A percentile compares a stretch with the other conserved stretches of the same genome.
Evolutionary conservation across 23 tunicate genomes (phyloP).

Genomic region (Phallusia fumigata): DNA sequence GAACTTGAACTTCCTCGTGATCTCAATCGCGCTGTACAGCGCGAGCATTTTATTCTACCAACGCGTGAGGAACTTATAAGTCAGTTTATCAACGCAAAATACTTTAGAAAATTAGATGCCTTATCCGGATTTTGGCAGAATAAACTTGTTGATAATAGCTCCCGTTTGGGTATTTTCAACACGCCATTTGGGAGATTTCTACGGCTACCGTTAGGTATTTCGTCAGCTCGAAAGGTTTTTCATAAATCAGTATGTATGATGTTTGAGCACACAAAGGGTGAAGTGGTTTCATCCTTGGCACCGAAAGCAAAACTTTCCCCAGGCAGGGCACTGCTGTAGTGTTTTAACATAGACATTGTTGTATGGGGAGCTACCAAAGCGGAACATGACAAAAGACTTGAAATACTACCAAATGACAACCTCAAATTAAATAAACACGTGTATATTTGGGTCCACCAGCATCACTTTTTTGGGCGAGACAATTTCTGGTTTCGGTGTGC

Average conservation of each 20-base stretch:
- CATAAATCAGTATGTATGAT: neutral
- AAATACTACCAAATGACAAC: neutral
- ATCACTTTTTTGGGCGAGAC: too few species aligned
- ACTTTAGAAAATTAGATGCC: neutral
- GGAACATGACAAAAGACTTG: neutral
- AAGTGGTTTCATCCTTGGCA: too few species aligned
- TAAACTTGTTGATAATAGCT: neutral
- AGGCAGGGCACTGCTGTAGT: too few species aligned
- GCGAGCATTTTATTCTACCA: slow-evolving; percentile 16
- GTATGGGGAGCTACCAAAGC: neutral
- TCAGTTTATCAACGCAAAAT: slow-evolving; percentile 5
- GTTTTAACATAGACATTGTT: too few species aligned
- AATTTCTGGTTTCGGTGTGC: too few species aligned
- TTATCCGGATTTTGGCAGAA: neutral
- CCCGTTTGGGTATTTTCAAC: neutral
- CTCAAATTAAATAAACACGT: slow-evolving; percentile 1
- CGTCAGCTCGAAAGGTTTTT: slow-evolving; percentile 30
- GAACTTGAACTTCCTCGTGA: too few species aligned
- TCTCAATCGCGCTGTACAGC: neutral
- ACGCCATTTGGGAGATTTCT: slow-evolving; percentile 2
- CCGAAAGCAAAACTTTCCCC: too few species aligned
- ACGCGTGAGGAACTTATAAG: slow-evolving; percentile 26
- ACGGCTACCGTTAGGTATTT: neutral
- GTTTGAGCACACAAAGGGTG: too few species aligned
- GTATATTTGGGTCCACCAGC: neutral